Evolutionary conservation across 2,888 invertebrate genomes (phyloP).

Genomic region (Seira sanloemensis): DNA sequence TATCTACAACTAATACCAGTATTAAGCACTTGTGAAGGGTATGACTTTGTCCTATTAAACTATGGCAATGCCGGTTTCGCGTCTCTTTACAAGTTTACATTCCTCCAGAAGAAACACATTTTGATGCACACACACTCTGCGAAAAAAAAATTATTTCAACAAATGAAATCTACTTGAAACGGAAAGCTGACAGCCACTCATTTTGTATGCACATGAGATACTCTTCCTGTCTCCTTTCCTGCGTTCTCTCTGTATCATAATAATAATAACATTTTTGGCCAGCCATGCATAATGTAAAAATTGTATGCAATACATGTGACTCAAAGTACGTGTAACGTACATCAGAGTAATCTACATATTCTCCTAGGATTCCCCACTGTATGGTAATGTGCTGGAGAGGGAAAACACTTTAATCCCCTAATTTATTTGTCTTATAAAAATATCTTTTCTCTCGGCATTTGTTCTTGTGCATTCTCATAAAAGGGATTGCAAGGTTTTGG

Average conservation of each 20-base stretch:
- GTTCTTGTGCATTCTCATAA: neutral
- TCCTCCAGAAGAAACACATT: too few relatives aligned
- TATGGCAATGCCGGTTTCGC: neutral
- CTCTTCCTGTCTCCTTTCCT: neutral
- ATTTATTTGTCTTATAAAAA: constrained; percentile 24
- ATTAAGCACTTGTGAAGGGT: too few relatives aligned
- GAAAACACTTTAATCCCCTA: constrained; percentile 19
- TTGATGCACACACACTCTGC: neutral
- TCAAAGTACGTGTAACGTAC: neutral
- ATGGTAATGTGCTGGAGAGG: neutral
- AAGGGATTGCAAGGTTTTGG: neutral
- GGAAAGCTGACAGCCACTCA: neutral
- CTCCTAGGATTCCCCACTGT: neutral
- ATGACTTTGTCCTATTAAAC: neutral
- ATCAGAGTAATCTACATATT: neutral
- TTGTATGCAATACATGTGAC: constrained; percentile 35
- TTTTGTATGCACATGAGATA: constrained; percentile 20
- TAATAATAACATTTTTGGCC: constrained; percentile 25
- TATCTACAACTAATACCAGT: too few relatives aligned
- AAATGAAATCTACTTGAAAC: neutral
- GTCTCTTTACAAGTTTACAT: neutral
- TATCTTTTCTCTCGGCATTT: neutral
- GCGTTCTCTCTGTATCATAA: constrained; percentile 19
- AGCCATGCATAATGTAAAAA: constrained; percentile 41
- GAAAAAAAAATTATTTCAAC: neutral